Base-by-base conservation (phyloP, 2,113 vertebrate genomes). In the Dryoscopus gambensis region DNA sequence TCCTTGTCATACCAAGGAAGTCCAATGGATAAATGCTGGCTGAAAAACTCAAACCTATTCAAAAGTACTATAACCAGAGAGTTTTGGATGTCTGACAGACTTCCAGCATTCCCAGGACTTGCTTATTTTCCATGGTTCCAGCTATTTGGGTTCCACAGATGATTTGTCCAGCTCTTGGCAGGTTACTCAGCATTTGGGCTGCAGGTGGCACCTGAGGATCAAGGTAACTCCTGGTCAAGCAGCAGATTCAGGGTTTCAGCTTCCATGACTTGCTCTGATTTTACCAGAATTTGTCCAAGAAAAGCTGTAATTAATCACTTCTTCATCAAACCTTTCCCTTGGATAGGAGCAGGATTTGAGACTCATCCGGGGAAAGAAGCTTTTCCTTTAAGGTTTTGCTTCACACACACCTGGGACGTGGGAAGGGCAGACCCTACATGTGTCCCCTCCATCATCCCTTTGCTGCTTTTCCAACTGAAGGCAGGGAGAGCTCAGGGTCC, bases 341-440 rank as follows among this genome's bases (percentile, higher is more conserved):
- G 37, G 31, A 77, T 1, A 44, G n/a, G 11, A 84, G 49, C 44
- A 47, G 17, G 37, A 74, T 57, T 49, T 28, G 11, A 44, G 28
- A 22, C 22, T 69, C n/a, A 27, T 12, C 8, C 40, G 86, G 30
- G 14, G 39, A 49, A 53, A 20, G 2, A n/a, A 28, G 5, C 10
- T 83, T 75, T 68, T n/a, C 47, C 23, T 67, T 71, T 31, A 27
- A 49, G 22, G 10, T 7, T 86, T 76, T 40, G 39, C 39, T 73
- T 39, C 60, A 39, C 19, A 39, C 9, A 15, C 1, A 20, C 9
- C 37, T 16, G 50, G 25, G 47, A 42, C 3, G 4, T 0, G 2
- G 49, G 63, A 31, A 35, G 35, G 68, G 9, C 16, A 13, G 23
- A 52, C n/a, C 55, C 18, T 13, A 1, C 3, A 0, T 4, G 19